Conservation (phyloP, 2,888 invertebrate species). For the Agrochola circellaris region DNA sequence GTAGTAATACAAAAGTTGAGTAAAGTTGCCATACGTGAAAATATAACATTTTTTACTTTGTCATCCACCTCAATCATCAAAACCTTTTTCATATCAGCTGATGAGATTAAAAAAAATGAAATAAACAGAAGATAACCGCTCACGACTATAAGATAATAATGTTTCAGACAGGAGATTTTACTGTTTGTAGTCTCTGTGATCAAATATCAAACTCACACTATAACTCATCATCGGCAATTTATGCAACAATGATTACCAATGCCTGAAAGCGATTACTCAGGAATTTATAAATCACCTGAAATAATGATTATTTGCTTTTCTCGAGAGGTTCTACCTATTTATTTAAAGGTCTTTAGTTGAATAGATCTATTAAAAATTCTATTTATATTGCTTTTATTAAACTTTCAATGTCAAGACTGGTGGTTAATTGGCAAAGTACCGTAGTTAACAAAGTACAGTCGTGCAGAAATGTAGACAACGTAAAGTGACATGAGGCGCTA, state of each 20-base stretch:
- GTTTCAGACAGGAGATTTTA: not conserved
- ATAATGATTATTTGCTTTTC: not conserved
- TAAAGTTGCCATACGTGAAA: conserved; percentile 11
- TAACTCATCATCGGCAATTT: not conserved
- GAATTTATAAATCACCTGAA: not conserved
- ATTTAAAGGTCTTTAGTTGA: not conserved
- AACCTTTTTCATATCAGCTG: not conserved
- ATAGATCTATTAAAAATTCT: not conserved
- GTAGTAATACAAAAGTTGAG: not conserved
- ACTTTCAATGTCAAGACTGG: conserved; percentile 1
- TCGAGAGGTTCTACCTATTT: not conserved
- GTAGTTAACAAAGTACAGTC: conserved; percentile 23
- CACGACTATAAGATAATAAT: too few species aligned
- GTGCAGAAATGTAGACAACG: conserved; percentile 29
- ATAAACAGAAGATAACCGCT: conserved; percentile 5
- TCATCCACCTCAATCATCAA: too few species aligned
- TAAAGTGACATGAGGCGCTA: conserved; percentile 8
- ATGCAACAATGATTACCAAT: not conserved
- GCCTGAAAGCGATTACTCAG: not conserved
- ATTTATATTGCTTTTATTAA: not conserved
- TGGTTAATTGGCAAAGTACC: conserved; percentile 7
- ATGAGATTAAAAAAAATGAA: not conserved
- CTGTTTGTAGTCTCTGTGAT: not conserved
- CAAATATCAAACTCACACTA: not conserved
- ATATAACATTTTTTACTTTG: not conserved